Evolutionary conservation across 2,888 invertebrate genomes (phyloP).

Genomic region (Lydus trimaculatus): DNA sequence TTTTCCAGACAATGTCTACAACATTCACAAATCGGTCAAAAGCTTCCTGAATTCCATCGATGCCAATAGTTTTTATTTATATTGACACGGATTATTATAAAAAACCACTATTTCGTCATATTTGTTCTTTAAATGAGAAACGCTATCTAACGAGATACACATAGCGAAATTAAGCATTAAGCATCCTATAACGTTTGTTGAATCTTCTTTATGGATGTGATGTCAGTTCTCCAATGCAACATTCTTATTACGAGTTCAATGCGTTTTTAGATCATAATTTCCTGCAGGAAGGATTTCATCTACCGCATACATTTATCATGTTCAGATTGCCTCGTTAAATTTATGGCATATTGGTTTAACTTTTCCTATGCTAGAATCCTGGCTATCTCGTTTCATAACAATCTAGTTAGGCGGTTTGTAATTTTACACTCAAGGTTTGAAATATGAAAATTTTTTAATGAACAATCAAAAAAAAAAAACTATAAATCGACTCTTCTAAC

Average conservation of each 20-base stretch:
- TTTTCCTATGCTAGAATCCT: conserved; percentile 30
- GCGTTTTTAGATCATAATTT: conserved; percentile 32
- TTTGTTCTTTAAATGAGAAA: too few relatives aligned
- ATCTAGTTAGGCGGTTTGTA: conserved; percentile 27
- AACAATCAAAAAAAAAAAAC: background rate
- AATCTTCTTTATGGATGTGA: background rate
- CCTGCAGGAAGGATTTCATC: conserved; percentile 30
- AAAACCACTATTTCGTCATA: too few relatives aligned
- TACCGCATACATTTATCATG: conserved; percentile 42
- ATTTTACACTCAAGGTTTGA: conserved; percentile 26
- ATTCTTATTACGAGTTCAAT: conserved; percentile 33
- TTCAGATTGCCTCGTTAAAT: conserved; percentile 43
- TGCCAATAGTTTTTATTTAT: too few relatives aligned
- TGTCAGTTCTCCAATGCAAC: background rate
- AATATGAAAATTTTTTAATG: background rate
- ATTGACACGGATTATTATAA: too few relatives aligned
- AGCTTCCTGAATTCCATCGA: too few relatives aligned
- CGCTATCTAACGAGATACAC: background rate
- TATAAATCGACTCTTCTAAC: too few relatives aligned
- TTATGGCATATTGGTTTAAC: conserved; percentile 38
- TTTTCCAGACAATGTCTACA: background rate
- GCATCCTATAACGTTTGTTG: background rate
- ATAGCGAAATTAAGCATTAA: background rate
- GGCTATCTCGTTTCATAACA: background rate
- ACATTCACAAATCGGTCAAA: background rate